These are phyloP conservation scores for Deilephila elpenor DNA, from an alignment of 2,888 invertebrate genomes.

Conservation along the genomic window DNA sequence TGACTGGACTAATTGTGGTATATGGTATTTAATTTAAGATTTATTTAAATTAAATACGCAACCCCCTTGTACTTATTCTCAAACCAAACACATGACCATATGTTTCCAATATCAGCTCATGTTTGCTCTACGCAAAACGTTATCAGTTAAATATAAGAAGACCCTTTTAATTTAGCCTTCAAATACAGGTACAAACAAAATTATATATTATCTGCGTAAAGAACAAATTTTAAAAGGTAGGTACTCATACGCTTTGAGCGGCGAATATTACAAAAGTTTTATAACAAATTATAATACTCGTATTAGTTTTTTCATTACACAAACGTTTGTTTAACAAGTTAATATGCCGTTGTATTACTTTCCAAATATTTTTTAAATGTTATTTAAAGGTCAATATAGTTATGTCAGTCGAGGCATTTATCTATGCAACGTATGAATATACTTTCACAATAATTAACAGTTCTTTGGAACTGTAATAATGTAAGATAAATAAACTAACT, in stretches of 20 bases:
- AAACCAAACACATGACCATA: no score
- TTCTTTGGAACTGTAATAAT: neutral
- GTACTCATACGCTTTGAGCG: neutral
- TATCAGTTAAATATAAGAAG: neutral
- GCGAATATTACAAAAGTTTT: slow-evolving; percentile 1
- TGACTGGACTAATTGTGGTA: no score
- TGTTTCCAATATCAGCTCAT: neutral
- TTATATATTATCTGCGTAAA: neutral
- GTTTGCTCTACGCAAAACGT: neutral
- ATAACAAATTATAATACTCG: neutral
- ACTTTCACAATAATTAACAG: neutral
- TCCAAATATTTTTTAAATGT: neutral
- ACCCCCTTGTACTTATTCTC: no score
- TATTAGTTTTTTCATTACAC: neutral
- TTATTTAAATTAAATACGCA: neutral
- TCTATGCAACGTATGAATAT: neutral
- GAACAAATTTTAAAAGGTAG: neutral
- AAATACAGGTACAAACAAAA: neutral
- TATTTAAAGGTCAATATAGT: neutral
- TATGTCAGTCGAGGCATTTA: neutral
- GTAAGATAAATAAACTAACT: no score
- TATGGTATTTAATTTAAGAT: no score
- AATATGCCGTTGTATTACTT: neutral
- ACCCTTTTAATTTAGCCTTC: neutral
- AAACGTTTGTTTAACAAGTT: neutral